phyloP scores from a whole-genome alignment of 1,140 invertebrate species.

The Camponotus vicinus region DNA sequence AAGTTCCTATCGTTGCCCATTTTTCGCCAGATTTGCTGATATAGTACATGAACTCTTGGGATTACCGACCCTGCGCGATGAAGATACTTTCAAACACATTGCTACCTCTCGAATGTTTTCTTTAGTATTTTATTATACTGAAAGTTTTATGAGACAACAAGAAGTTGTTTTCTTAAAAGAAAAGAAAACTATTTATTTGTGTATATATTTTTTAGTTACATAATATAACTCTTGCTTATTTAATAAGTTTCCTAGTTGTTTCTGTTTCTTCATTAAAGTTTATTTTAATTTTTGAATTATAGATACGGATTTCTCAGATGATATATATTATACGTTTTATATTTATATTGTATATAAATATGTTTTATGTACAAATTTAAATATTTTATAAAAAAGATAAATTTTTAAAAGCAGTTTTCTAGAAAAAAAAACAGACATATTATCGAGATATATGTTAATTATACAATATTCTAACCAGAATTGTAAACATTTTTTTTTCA shows the following conservation, averaged over 20 bases:
- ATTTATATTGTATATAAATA: not conserved
- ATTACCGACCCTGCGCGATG: not conserved
- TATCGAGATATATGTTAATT: too few relatives aligned
- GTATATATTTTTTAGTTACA: not conserved
- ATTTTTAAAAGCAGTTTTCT: too few relatives aligned
- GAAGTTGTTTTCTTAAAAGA: not conserved
- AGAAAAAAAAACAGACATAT: too few relatives aligned
- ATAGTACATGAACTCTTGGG: not conserved
- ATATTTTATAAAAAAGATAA: too few relatives aligned
- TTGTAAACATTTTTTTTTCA: not conserved
- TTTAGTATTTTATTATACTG: constrained; percentile 9
- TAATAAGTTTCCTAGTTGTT: not conserved
- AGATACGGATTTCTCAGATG: not conserved
- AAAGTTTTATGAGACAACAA: not conserved
- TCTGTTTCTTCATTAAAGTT: constrained; percentile 7
- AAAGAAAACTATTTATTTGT: not conserved
- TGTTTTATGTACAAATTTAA: not conserved
- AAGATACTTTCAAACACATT: constrained; percentile 12
- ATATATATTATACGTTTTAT: too few relatives aligned
- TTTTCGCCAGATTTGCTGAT: constrained; percentile 19
- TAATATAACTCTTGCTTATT: not conserved
- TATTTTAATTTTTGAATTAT: not conserved
- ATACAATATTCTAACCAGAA: too few relatives aligned
- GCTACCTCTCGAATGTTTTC: not conserved
- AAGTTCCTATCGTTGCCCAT: not conserved